A percentile compares a stretch with the other conserved stretches of the same genome.
These are phyloP conservation scores for Eupithecia subfuscata DNA, from an alignment of 2,888 invertebrate species.

Conservation along the genomic window DNA sequence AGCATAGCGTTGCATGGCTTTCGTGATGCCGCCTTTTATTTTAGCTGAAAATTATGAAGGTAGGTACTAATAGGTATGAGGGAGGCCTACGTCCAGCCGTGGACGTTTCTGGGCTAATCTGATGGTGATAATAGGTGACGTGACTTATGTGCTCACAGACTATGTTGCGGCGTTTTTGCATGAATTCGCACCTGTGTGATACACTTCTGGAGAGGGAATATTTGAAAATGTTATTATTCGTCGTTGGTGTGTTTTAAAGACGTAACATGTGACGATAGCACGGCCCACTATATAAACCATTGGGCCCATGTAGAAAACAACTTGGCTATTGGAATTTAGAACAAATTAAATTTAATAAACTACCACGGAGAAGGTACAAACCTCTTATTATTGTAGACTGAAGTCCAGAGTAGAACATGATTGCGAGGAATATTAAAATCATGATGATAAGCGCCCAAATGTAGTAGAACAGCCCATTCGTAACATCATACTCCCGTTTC, in stretches of 20 bases:
- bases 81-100: too few species aligned
- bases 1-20: slow-evolving; percentile 84
- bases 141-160: too few species aligned
- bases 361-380: slow-evolving; percentile 33
- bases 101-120: background rate
- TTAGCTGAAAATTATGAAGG: slow-evolving; percentile 58
- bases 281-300: background rate
- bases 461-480: slow-evolving; percentile 76
- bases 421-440: slow-evolving; percentile 74
- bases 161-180: too few species aligned
- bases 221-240: too few species aligned
- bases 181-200: too few species aligned
- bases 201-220: too few species aligned
- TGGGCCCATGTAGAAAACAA: background rate
- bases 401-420: slow-evolving; percentile 78
- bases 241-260: too few species aligned
- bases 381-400: slow-evolving; percentile 79
- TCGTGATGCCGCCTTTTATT: slow-evolving; percentile 83
- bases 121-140: background rate
- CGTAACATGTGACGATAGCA: background rate
- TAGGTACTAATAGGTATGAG: background rate
- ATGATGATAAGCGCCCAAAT: slow-evolving; percentile 75
- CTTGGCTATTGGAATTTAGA: background rate
- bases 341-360: background rate
- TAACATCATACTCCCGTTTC: slow-evolving; percentile 72